These are phyloP conservation scores for Pachymerium ferrugineum DNA, from an alignment of 2,888 invertebrate genomes.

Conservation along the genomic window DNA sequence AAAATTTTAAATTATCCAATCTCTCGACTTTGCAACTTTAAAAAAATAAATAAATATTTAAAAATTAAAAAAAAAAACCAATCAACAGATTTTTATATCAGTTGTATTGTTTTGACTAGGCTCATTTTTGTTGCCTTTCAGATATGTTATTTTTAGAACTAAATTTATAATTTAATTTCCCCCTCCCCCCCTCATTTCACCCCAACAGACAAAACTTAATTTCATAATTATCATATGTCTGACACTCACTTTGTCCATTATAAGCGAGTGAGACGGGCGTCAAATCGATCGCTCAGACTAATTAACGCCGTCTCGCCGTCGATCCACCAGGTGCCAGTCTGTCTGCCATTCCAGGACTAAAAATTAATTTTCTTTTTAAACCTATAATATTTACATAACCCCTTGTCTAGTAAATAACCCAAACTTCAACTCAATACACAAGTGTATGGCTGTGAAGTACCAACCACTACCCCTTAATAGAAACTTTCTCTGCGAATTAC, in stretches of 20 bases:
- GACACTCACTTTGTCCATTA: too few relatives aligned
- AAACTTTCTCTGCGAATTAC: too few relatives aligned
- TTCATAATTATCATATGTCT: too few relatives aligned
- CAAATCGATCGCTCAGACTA: constrained; percentile 4
- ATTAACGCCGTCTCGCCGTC: constrained; percentile 14
- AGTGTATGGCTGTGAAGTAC: neutral
- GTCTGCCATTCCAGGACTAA: neutral
- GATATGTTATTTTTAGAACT: constrained; percentile 4
- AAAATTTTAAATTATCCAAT: too few relatives aligned
- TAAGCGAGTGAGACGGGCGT: too few relatives aligned
- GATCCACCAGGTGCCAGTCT: constrained; percentile 9
- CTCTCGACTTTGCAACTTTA: too few relatives aligned
- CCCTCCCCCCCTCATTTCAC: too few relatives aligned
- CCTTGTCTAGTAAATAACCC: too few relatives aligned
- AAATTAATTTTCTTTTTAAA: neutral
- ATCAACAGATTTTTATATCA: neutral
- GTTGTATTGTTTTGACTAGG: constrained; percentile 19
- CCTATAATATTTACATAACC: constrained; percentile 9
- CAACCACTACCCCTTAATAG: too few relatives aligned
- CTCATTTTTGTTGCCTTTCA: neutral
- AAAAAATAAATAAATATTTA: neutral
- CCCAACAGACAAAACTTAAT: too few relatives aligned
- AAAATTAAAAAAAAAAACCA: neutral
- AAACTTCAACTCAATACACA: too few relatives aligned
- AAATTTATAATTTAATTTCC: neutral